A percentile compares a stretch with the other conserved stretches of the same genome.
Conservation (phyloP, 2,113 vertebrate genomes). For the Aphyosemion australe region DNA sequence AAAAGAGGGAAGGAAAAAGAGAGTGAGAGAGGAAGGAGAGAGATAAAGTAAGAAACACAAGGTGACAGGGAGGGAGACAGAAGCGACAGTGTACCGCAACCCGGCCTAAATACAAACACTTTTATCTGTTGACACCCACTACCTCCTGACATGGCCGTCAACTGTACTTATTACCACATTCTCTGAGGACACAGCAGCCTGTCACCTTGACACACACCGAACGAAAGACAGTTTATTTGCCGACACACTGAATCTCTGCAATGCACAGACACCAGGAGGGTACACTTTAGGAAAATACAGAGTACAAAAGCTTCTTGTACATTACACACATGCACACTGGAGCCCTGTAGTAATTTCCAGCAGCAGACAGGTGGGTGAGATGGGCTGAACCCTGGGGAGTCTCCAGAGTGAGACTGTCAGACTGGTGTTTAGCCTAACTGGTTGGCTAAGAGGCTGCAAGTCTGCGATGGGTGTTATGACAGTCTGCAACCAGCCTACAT, state of each 20-base stretch:
- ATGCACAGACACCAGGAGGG: conserved; percentile 10
- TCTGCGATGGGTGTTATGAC: conserved; percentile 53
- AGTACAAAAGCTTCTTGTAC: conserved; percentile 16
- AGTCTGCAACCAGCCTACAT: conserved; percentile 48
- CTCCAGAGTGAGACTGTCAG: conserved; percentile 48
- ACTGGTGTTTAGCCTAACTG: conserved; percentile 43
- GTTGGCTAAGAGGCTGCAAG: conserved; percentile 27
- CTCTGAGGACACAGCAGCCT: conserved; percentile 49
- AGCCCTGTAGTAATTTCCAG: conserved; percentile 36
- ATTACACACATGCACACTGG: conserved; percentile 20
- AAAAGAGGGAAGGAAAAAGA: conserved; percentile 8
- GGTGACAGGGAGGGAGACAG: conserved; percentile 62
- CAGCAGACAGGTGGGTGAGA: conserved; percentile 49
- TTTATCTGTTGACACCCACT: conserved; percentile 76
- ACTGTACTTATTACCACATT: conserved; percentile 70
- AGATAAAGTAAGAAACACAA: conserved; percentile 48
- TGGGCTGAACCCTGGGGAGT: conserved; percentile 52
- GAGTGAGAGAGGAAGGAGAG: conserved; percentile 21
- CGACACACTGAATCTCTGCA: conserved; percentile 10
- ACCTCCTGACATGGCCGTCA: conserved; percentile 67
- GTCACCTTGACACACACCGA: conserved; percentile 53
- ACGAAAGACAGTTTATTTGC: conserved; percentile 41
- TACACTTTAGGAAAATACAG: conserved; percentile 16
- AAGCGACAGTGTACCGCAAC: conserved; percentile 54
- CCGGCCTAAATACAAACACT: conserved; percentile 69